Evolutionary conservation across 2,113 vertebrate genomes (phyloP), one percentile per base, ranked within the genome.

Genomic region (Empidonax traillii): DNA sequence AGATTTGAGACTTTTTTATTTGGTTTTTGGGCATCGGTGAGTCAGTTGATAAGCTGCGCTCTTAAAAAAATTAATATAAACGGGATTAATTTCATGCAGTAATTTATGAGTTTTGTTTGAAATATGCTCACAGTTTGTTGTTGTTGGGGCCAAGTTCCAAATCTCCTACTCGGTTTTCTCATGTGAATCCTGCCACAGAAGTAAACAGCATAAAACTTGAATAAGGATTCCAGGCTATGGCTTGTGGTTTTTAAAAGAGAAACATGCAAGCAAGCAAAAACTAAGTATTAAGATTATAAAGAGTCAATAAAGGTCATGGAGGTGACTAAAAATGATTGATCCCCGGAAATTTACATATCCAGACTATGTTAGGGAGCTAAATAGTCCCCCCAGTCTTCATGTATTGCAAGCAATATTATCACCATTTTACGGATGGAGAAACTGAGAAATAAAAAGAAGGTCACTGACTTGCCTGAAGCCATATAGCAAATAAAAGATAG

Each of bases 361-460:
- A 76, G 37, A 35, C 28, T 4, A 0, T 71, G 65, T 84, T 65
- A 78, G 5, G 23, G 62, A 73, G 27, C 33, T 77, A 91, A 95
- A 43, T 80, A 65, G 52, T 56, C 17, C 62, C 41, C 37, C 15
- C 55, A 39, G 0, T 55, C 90, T 94, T 86, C 61, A 21, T 69
- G 69, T 95, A 84, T 94, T 92, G 37, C 79, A 89, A 80, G 82
- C 86, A 43, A 66, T 61, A 89, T 96, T 96, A 96, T 94, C 93
- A 93, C 86, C 83, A 90, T 96, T 96, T 97, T 95, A 94, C 76
- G 84, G 94, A 94, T 94, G 94, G 88, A 95, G 85, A 93, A 96
- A 87, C 93, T 95, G 96, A 92, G 90, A 96, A 97, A 94, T 96
- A 96, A 95, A 96, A 96, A 97, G 94, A 96, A 95, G 93, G 96